Conservation (phyloP, 2,113 vertebrate species). For the Engraulis encrasicolus region DNA sequence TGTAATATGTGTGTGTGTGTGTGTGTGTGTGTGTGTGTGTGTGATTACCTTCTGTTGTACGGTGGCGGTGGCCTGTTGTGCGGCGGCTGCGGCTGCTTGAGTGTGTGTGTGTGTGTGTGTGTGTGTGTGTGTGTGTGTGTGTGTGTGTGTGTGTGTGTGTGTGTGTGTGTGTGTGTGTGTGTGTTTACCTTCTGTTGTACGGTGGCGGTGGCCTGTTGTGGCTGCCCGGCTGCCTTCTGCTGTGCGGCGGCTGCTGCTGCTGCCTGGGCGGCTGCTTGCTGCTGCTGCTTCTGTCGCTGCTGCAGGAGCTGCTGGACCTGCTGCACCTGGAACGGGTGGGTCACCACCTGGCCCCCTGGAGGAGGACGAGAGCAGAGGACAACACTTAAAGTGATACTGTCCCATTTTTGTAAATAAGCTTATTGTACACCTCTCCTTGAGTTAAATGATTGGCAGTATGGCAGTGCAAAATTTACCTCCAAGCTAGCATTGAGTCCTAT, state of each 20-base stretch:
- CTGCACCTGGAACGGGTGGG: slow-evolving; percentile 75
- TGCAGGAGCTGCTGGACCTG: slow-evolving; percentile 78
- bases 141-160: neutral
- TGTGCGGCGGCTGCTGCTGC: slow-evolving; percentile 75
- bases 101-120: neutral
- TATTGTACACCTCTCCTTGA: no score
- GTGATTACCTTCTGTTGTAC: neutral
- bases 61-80: neutral
- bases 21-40: no score
- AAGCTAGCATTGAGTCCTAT: no score
- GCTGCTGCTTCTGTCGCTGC: slow-evolving; percentile 75
- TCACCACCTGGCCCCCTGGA: slow-evolving; percentile 82
- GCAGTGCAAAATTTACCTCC: no score
- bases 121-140: neutral
- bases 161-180: neutral
- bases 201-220: slow-evolving; percentile 79
- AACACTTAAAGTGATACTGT: no score
- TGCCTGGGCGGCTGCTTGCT: slow-evolving; percentile 72
- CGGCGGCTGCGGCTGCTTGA: no score
- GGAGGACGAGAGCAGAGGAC: no score
- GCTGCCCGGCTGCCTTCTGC: slow-evolving; percentile 84
- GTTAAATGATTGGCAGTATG: no score
- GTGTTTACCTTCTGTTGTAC: slow-evolving; percentile 85
- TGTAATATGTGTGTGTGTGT: neutral
- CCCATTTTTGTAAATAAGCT: no score